phyloP scores from a whole-genome alignment of 92 coral and sea anemone species.

The Meandrina meandrites region DNA sequence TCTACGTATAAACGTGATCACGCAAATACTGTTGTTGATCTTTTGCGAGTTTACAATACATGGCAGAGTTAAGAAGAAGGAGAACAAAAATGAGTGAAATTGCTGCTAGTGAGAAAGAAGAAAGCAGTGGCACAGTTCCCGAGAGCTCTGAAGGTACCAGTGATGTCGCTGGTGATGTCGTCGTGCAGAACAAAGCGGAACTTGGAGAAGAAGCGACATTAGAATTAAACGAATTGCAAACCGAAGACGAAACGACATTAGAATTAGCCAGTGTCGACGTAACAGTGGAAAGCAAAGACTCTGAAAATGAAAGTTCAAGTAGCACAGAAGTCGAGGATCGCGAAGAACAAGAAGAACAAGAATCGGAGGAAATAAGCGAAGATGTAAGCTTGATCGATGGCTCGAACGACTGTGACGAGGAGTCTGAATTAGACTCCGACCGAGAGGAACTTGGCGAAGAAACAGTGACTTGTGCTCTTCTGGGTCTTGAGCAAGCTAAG shows the following conservation, averaged over 20 bases:
- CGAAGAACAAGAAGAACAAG: neutral
- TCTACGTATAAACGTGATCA: neutral
- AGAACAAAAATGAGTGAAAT: constrained; percentile 41
- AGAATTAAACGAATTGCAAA: neutral
- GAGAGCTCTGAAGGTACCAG: constrained; percentile 6
- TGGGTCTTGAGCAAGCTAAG: constrained; percentile 50
- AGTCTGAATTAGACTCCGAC: neutral
- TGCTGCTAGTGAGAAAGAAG: neutral
- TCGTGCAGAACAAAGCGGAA: neutral
- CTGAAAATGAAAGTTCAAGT: constrained; percentile 9
- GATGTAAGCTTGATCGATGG: neutral
- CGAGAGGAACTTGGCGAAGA: constrained; percentile 12
- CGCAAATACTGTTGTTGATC: constrained; percentile 8
- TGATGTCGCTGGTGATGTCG: neutral
- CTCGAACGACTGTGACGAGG: neutral
- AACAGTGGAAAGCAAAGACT: constrained; percentile 17
- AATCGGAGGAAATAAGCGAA: neutral
- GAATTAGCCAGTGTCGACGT: constrained; percentile 35
- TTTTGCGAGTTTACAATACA: neutral
- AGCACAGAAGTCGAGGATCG: constrained; percentile 4
- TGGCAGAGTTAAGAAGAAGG: constrained; percentile 42
- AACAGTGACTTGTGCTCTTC: constrained; percentile 41
- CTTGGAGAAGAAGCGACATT: neutral
- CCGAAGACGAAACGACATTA: neutral
- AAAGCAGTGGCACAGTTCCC: neutral